phyloP scores from a whole-genome alignment of 2,113 vertebrate species.

The Spheniscus mendiculus region DNA sequence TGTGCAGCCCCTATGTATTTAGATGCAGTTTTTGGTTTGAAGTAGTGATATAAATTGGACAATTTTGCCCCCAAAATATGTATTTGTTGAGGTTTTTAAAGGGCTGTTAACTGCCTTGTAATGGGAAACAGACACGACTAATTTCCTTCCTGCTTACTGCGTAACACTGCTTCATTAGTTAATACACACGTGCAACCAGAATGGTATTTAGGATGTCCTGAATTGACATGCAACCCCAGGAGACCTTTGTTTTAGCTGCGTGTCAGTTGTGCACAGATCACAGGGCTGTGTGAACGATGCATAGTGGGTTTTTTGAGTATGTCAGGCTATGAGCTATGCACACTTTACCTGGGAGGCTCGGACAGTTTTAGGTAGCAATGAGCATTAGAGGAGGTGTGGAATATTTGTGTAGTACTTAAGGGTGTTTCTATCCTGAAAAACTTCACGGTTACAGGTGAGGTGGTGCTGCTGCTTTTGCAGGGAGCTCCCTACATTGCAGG shows the following conservation, averaged over 20 bases:
- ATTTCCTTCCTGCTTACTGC: neutral
- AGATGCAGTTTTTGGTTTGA: neutral
- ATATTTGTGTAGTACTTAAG: neutral
- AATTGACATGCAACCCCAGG: neutral
- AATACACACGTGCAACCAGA: neutral
- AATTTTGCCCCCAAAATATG: neutral
- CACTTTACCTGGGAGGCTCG: neutral
- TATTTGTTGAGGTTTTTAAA: neutral
- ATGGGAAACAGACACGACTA: neutral
- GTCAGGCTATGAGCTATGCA: neutral
- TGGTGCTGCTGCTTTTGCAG: neutral
- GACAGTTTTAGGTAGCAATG: neutral
- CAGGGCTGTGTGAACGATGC: neutral
- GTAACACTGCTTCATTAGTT: neutral
- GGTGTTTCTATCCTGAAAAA: neutral
- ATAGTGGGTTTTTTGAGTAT: neutral
- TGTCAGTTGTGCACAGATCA: neutral
- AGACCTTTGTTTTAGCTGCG: neutral
- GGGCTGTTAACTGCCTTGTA: neutral
- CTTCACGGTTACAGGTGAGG: neutral
- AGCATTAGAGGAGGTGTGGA: neutral
- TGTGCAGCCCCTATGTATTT: neutral
- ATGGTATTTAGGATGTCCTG: neutral
- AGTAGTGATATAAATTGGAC: neutral
- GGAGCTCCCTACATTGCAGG: neutral